These are phyloP conservation scores for Leptogaster cylindrica DNA, from an alignment of 2,888 invertebrate genomes.

Conservation along the genomic window DNA sequence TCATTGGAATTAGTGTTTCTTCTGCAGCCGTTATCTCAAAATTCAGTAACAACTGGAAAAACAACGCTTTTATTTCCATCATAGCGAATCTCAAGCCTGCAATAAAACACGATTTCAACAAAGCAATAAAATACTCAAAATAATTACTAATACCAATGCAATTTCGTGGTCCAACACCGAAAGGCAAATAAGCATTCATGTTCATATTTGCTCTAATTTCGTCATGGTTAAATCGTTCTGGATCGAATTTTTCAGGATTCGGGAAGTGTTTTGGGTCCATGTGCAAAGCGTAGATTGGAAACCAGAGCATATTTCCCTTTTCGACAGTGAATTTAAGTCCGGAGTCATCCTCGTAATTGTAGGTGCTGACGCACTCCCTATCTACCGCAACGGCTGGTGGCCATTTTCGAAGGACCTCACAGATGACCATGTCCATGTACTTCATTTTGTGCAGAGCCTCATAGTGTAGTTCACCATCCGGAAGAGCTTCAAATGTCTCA, in stretches of 20 bases:
- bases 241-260: slow-evolving; percentile 67
- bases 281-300: slow-evolving; percentile 58
- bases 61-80: slow-evolving; percentile 42
- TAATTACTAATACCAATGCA: slow-evolving; percentile 64
- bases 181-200: slow-evolving; percentile 64
- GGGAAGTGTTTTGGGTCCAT: slow-evolving; percentile 64
- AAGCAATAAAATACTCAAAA: background rate
- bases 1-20: slow-evolving; percentile 40
- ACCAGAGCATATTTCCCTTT: slow-evolving; percentile 54
- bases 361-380: slow-evolving; percentile 65
- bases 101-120: too few species aligned
- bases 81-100: slow-evolving; percentile 45
- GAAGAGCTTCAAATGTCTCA: slow-evolving; percentile 59
- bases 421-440: slow-evolving; percentile 66
- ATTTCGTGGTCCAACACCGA: slow-evolving; percentile 68
- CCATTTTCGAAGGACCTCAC: slow-evolving; percentile 65
- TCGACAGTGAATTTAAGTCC: slow-evolving; percentile 53
- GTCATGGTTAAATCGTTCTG: slow-evolving; percentile 67
- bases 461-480: slow-evolving; percentile 64
- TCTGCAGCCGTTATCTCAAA: slow-evolving; percentile 38
- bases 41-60: slow-evolving; percentile 41
- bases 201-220: slow-evolving; percentile 64
- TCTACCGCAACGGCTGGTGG: slow-evolving; percentile 63
- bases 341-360: slow-evolving; percentile 55
- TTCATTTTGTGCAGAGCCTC: slow-evolving; percentile 66